Evolutionary conservation across 2,797 vertebrate genomes (phyloP).

Genomic region (Lateolabrax maculatus): DNA sequence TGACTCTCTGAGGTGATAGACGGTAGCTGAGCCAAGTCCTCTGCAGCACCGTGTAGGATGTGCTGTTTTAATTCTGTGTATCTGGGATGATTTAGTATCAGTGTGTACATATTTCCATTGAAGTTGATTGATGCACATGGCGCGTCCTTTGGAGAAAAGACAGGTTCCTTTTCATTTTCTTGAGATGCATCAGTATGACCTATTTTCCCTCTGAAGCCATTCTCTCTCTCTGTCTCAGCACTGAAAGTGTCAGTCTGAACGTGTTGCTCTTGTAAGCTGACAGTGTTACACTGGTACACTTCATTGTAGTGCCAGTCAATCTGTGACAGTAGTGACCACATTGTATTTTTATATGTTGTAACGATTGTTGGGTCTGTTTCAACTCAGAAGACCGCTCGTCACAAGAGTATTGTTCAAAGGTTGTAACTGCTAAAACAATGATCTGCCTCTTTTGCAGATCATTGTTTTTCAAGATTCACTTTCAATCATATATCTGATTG

Average conservation of each 20-base stretch:
- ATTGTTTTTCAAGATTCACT: background rate
- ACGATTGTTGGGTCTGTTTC: background rate
- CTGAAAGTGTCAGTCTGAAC: conserved; percentile 40
- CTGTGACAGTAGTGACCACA: conserved; percentile 23
- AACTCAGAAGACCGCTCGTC: background rate
- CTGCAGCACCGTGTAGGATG: conserved; percentile 4
- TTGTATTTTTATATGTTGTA: conserved; percentile 25
- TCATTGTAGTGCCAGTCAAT: conserved; percentile 36
- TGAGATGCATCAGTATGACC: conserved; percentile 58
- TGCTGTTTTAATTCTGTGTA: conserved; percentile 20
- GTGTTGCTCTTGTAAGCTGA: conserved; percentile 43
- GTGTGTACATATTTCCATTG: conserved; percentile 20
- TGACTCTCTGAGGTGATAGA: conserved; percentile 54
- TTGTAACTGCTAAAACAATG: background rate
- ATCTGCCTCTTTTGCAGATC: too few relatives aligned
- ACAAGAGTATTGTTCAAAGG: background rate
- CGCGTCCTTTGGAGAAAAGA: conserved; percentile 26
- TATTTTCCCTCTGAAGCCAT: conserved; percentile 56
- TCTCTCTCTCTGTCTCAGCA: conserved; percentile 14
- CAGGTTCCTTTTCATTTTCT: conserved; percentile 32
- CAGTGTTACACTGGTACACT: conserved; percentile 18
- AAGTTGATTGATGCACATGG: conserved; percentile 28
- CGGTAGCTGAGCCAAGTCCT: conserved; percentile 34
- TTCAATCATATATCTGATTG: background rate
- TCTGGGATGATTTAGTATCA: conserved; percentile 20